Evolutionary conservation across 2,888 invertebrate genomes (phyloP), one percentile per base, ranked within the genome.

Genomic region (Pristionchus maxplancki): DNA sequence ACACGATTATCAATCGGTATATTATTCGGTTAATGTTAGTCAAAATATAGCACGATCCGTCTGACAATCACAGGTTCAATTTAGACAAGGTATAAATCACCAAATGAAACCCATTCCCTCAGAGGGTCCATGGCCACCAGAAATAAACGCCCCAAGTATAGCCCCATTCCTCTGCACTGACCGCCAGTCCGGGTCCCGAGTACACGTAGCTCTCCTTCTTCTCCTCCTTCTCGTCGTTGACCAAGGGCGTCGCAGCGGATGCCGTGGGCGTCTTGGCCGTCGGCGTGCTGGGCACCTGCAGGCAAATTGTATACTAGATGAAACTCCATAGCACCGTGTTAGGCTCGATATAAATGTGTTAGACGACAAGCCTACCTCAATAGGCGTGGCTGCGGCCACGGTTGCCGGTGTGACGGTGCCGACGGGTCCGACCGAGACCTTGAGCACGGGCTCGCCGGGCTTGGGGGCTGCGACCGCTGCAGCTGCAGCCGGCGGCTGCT

Each of bases 191-290:
- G 34, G 53, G 83, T 58, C 50, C 50, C 3, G 31, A 5, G 37
- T 71, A 71, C 31, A 34, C 13, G 40, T 40, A 40, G 74, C 40
- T 74, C 84, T 84, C 62, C 85, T 64, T 85, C 85, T 64, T 85
- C 85, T 85, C 85, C 85, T 85, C 34, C 34, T 85, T 64, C 20
- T 50, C 82, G 1, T 82, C 82, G 31, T 8, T n/a, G 5, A 24
- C 17, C 24, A 50, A 28, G 11, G 24, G 17, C 15, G 48, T 28
- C 81, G 44, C 17, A 8, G n/a, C 13, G 2, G n/a, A 3, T 9
- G 44, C n/a, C 1, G 48, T 50, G 31, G 48, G n/a, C 1, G 78
- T 28, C 37, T 20, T 31, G n/a, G 81, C 28, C 48, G 81, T 31
- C n/a, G 81, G n/a, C 11, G 81, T 31, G 40, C 40, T 67, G 34